Percentiles rank a stretch among this genome's conserved stretches.
Conservation (phyloP, 2,888 invertebrate genomes). For the Atherix ibis region DNA sequence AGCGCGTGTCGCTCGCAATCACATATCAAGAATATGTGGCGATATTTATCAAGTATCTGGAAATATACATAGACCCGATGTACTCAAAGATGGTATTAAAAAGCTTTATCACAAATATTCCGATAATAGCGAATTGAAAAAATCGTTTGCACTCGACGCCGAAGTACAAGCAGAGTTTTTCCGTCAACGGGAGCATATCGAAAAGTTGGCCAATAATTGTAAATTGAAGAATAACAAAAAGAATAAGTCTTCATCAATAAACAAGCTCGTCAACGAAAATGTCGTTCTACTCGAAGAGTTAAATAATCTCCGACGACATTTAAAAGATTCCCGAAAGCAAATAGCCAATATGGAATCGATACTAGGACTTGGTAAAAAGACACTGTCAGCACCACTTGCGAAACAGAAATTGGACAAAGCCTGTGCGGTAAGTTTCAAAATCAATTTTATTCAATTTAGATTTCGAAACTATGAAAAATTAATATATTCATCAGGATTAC, state of each 20-base stretch:
- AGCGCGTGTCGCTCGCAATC: conserved; percentile 43
- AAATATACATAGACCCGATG: conserved; percentile 54
- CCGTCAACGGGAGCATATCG: conserved; percentile 69
- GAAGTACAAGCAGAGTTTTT: conserved; percentile 60
- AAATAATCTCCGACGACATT: conserved; percentile 52
- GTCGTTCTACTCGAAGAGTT: conserved; percentile 60
- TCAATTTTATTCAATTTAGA: not conserved
- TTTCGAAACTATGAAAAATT: conserved; percentile 23
- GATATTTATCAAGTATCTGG: conserved; percentile 69
- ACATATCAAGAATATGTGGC: conserved; percentile 58
- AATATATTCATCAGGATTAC: conserved; percentile 28
- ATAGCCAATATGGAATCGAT: conserved; percentile 57
- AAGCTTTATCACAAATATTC: conserved; percentile 41
- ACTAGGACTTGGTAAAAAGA: conserved; percentile 43
- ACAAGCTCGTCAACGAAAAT: conserved; percentile 62
- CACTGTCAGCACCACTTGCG: conserved; percentile 42
- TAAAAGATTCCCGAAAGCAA: conserved; percentile 47
- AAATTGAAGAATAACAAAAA: conserved; percentile 12
- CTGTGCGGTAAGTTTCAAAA: conserved; percentile 29
- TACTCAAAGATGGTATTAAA: conserved; percentile 22
- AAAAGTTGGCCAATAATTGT: conserved; percentile 26
- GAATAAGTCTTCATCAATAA: conserved; percentile 31
- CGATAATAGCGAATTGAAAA: conserved; percentile 49
- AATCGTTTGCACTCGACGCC: conserved; percentile 49
- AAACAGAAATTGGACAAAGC: conserved; percentile 46